These are phyloP conservation scores for Octodonta nipae DNA, from an alignment of 2,888 invertebrate genomes.

Conservation along the genomic window DNA sequence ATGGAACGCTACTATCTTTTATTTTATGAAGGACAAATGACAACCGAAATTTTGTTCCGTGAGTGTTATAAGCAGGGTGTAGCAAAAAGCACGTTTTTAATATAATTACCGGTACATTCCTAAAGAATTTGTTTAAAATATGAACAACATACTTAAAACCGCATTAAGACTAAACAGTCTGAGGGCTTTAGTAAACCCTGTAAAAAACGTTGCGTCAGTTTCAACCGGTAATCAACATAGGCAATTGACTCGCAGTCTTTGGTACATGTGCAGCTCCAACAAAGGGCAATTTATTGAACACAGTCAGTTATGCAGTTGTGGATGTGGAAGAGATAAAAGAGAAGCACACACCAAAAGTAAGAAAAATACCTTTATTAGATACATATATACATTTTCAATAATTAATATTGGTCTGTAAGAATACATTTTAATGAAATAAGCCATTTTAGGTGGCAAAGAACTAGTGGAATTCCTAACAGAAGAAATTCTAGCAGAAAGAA, in stretches of 20 bases:
- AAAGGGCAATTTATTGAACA: slow-evolving; percentile 34
- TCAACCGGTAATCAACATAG: slow-evolving; percentile 37
- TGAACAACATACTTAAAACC: slow-evolving; percentile 56
- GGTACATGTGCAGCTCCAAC: slow-evolving; percentile 52
- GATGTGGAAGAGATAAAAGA: slow-evolving; percentile 41
- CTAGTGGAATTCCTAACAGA: slow-evolving; percentile 83
- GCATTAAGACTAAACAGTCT: slow-evolving; percentile 38
- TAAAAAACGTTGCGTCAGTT: slow-evolving; percentile 25
- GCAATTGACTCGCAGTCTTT: slow-evolving; percentile 55
- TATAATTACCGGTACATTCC: slow-evolving; percentile 1
- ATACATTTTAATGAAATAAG: slow-evolving; percentile 1
- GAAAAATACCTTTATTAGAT: no score
- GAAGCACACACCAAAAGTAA: slow-evolving; percentile 59
- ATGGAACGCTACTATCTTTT: no score
- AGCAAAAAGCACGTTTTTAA: slow-evolving; percentile 2
- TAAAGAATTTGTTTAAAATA: slow-evolving; percentile 31
- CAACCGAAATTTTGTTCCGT: neutral
- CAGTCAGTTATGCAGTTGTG: slow-evolving; percentile 53
- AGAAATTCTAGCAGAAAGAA: slow-evolving; percentile 84
- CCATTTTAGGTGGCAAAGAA: slow-evolving; percentile 62
- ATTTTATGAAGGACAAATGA: no score
- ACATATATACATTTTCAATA: neutral
- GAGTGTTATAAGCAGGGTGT: neutral
- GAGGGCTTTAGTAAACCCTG: slow-evolving; percentile 24
- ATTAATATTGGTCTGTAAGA: neutral